phyloP scores from a whole-genome alignment of 2,797 vertebrate species.

The Lycodopsis pacificus region DNA sequence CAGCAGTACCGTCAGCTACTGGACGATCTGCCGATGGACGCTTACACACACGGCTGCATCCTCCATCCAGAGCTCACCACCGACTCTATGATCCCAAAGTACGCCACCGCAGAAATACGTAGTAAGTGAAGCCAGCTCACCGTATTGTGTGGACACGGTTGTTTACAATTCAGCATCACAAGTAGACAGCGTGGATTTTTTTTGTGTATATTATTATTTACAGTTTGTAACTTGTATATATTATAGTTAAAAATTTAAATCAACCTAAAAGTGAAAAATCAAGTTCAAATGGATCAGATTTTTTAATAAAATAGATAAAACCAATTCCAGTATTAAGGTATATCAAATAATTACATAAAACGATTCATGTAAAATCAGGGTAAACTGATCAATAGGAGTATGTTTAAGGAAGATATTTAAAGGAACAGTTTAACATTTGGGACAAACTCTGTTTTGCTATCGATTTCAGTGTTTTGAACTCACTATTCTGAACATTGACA shows the following conservation, averaged over 20 bases:
- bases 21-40: constrained; percentile 97
- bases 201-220: too few species aligned
- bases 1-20: constrained; percentile 96
- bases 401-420: neutral
- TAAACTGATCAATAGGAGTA: neutral
- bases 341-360: neutral
- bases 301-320: neutral
- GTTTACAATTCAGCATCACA: neutral
- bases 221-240: too few species aligned
- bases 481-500: neutral
- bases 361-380: neutral
- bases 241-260: neutral
- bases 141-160: neutral
- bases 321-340: neutral
- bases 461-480: neutral
- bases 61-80: constrained; percentile 98
- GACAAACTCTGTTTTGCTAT: neutral
- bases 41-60: constrained; percentile 99
- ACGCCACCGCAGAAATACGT: constrained; percentile 99
- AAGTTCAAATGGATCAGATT: neutral
- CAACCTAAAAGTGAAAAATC: neutral
- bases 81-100: constrained; percentile 99
- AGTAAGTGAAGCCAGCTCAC: constrained; percentile 89
- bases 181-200: neutral
- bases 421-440: neutral